Evolutionary conservation across 2,797 vertebrate species (phyloP).

Genomic region (Pseudocheirus occidentalis): DNA sequence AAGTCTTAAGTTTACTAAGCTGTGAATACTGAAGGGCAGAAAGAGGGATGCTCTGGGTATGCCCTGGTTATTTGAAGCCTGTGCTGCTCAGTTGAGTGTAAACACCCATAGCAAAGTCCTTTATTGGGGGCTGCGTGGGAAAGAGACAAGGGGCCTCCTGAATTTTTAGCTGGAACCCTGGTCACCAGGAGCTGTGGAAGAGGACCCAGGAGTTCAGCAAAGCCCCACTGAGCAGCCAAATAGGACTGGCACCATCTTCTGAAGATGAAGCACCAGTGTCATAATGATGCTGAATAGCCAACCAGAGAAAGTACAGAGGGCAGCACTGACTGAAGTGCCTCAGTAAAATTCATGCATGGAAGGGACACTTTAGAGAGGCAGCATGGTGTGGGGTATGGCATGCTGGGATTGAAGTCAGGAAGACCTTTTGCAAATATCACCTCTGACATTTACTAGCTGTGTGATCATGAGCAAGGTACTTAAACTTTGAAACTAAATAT

Average conservation of each 20-base stretch:
- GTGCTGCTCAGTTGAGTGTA: not conserved
- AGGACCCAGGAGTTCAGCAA: not conserved
- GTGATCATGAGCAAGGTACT: not conserved
- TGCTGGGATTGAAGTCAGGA: not conserved
- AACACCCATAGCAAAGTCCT: not conserved
- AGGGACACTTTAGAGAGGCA: not conserved
- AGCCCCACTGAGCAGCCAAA: not conserved
- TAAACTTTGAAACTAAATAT: not conserved
- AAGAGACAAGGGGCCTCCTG: not conserved
- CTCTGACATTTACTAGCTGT: not conserved
- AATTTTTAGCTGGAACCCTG: not conserved
- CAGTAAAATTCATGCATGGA: not conserved
- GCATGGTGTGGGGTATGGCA: not conserved
- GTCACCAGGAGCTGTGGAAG: not conserved
- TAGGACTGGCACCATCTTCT: not conserved
- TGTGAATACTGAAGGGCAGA: not conserved
- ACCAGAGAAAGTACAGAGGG: not conserved
- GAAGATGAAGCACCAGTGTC: not conserved
- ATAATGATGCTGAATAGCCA: not conserved
- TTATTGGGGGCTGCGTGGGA: not conserved
- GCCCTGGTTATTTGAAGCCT: not conserved
- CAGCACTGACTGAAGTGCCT: not conserved
- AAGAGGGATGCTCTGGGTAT: not conserved
- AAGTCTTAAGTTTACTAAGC: not conserved
- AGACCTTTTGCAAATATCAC: not conserved